Evolutionary conservation across 2,888 invertebrate species (phyloP), one percentile per base, ranked within the genome.

Genomic region (Agrotis puta): DNA sequence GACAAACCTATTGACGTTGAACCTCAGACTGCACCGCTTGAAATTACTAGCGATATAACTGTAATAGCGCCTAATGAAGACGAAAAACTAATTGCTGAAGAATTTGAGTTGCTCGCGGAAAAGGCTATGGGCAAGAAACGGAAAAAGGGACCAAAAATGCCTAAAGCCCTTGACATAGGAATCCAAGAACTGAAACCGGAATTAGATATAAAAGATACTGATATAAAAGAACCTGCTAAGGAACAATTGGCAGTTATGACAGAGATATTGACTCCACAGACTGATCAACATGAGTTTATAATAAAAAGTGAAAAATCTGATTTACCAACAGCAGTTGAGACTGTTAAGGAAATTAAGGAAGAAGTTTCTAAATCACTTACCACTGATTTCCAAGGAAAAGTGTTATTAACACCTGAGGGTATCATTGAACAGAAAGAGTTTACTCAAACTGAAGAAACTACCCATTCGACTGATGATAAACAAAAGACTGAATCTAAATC

Each of bases 81-180:
- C 9, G 71, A 79, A 65, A 75, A 82, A 61, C 53, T 81, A 0
- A 79, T 63, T 24, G 73, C 70, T 2, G 63, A 74, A 54, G 77
- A 74, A 9, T 82, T 81, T 45, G 83, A 83, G 24, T 14, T 72
- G 2, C 63, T 85, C n/a, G 78, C 82, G 43, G 85, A 83, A 45
- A 84, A 75, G 63, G 64, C 71, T 16, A 85, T 82, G 76, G 87
- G 84, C 1, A 91, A 90, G 43, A 89, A 88, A 70, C 81, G 85
- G 2, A 89, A 87, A 76, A 89, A 86, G 16, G 87, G 87, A n/a
- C 77, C 87, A 3, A 88, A 88, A 74, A 74, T 82, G 57, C 64
- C 81, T 5, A 86, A 77, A 74, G n/a, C 56, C 9, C 66, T 78
- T 24, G 80, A 83, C 6, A 74, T 77, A 7, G 39, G 61, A 47